Percentiles rank a stretch among this genome's conserved stretches.
These are phyloP conservation scores for Ceratina calcarata DNA, from an alignment of 1,140 invertebrate genomes.

Conservation along the genomic window DNA sequence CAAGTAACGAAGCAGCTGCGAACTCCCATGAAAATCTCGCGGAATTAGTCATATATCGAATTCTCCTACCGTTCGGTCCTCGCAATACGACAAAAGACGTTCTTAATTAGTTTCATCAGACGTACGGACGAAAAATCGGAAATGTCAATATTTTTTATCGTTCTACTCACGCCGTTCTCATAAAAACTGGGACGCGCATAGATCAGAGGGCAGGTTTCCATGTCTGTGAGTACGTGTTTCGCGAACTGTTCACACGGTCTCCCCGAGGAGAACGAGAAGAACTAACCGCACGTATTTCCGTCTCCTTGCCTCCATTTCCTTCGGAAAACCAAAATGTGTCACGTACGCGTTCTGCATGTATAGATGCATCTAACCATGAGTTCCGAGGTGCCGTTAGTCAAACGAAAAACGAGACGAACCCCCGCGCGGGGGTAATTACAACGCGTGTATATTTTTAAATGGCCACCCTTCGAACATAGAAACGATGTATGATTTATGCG, in stretches of 20 bases:
- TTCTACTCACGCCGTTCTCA: too few species aligned
- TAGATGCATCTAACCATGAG: background rate
- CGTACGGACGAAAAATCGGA: too few species aligned
- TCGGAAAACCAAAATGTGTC: constrained; percentile 57
- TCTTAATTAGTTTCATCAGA: too few species aligned
- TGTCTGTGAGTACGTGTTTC: too few species aligned
- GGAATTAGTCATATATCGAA: constrained; percentile 63
- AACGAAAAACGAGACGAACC: constrained; percentile 60
- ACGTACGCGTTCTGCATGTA: constrained; percentile 36
- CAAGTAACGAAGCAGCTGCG: constrained; percentile 59
- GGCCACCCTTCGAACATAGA: constrained; percentile 37
- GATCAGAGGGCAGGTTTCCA: background rate
- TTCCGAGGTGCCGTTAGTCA: constrained; percentile 23
- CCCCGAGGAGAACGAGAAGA: background rate
- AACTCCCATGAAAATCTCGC: constrained; percentile 62
- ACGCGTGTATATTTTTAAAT: background rate
- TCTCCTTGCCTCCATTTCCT: background rate
- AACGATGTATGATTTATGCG: too few species aligned
- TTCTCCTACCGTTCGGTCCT: constrained; percentile 7
- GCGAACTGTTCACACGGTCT: background rate
- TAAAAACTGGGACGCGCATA: too few species aligned
- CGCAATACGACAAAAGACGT: background rate
- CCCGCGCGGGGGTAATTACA: constrained; percentile 64
- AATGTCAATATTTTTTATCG: too few species aligned
- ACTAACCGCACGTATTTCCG: constrained; percentile 23